phyloP scores from a whole-genome alignment of 2,888 invertebrate genomes.

The Cordilura impudica region DNA sequence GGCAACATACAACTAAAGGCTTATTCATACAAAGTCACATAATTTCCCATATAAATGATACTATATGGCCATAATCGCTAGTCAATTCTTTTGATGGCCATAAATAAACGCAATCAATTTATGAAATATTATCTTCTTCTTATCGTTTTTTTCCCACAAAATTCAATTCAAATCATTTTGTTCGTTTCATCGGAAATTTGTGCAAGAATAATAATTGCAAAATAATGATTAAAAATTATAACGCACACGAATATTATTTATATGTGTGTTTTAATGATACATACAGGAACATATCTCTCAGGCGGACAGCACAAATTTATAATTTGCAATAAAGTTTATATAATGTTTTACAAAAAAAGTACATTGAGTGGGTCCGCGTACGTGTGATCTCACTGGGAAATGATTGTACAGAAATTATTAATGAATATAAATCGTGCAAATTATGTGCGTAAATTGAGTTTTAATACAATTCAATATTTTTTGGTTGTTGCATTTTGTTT shows the following conservation, averaged over 20 bases:
- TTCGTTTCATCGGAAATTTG: constrained; percentile 55
- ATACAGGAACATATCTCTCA: too few species aligned
- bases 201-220: constrained; percentile 62
- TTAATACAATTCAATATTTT: constrained; percentile 56
- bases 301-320: too few species aligned
- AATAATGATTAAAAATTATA: constrained; percentile 60
- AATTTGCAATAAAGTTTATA: too few species aligned
- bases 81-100: constrained; percentile 53
- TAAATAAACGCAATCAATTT: constrained; percentile 61
- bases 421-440: constrained; percentile 61
- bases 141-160: constrained; percentile 20
- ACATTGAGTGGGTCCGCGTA: too few species aligned
- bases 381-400: too few species aligned
- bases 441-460: constrained; percentile 60
- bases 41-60: too few species aligned
- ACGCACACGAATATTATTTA: too few species aligned
- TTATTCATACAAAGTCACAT: too few species aligned
- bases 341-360: too few species aligned
- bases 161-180: constrained; percentile 21
- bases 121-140: constrained; percentile 40
- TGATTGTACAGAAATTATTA: constrained; percentile 55
- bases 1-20: too few species aligned
- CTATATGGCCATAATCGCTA: constrained; percentile 29
- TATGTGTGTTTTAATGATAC: too few species aligned
- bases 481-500: constrained; percentile 4